These are phyloP conservation scores for Osmoderma eremita DNA, from an alignment of 2,888 invertebrate genomes.

Conservation along the genomic window DNA sequence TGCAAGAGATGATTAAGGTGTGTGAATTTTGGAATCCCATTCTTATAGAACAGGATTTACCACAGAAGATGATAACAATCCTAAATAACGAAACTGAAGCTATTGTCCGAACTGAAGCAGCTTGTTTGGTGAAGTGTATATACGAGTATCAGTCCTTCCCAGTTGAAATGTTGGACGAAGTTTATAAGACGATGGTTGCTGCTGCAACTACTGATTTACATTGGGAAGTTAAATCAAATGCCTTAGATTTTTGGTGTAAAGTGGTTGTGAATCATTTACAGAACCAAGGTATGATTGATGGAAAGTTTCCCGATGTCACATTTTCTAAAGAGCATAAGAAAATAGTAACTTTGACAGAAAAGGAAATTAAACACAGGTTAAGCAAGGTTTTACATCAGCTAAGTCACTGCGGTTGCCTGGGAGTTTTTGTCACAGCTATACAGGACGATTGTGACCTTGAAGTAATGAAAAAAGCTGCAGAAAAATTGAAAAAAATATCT, in stretches of 20 bases:
- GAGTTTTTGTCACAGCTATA: conserved; percentile 73
- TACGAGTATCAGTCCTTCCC: conserved; percentile 73
- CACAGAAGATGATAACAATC: conserved; percentile 67
- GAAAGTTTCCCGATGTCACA: conserved; percentile 79
- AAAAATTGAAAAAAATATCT: conserved; percentile 47
- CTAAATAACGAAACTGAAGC: conserved; percentile 78
- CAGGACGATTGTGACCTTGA: conserved; percentile 77
- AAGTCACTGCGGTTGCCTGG: conserved; percentile 75
- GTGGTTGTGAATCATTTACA: conserved; percentile 73
- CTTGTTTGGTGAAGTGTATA: conserved; percentile 71
- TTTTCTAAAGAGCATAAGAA: conserved; percentile 82
- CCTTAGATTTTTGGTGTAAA: conserved; percentile 77
- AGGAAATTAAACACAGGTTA: conserved; percentile 73
- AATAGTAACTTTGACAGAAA: conserved; percentile 77
- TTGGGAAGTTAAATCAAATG: conserved; percentile 83
- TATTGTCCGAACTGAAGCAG: conserved; percentile 79
- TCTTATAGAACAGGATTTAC: conserved; percentile 69
- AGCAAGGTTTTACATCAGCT: conserved; percentile 74
- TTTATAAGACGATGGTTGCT: conserved; percentile 74
- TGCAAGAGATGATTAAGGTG: conserved; percentile 75
- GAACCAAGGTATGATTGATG: conserved; percentile 87
- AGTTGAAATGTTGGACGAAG: conserved; percentile 64
- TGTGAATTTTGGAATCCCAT: conserved; percentile 74
- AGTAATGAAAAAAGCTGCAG: conserved; percentile 72
- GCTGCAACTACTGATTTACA: conserved; percentile 78